Conservation (phyloP, 1,140 invertebrate genomes). For the Lepidurus apus region DNA sequence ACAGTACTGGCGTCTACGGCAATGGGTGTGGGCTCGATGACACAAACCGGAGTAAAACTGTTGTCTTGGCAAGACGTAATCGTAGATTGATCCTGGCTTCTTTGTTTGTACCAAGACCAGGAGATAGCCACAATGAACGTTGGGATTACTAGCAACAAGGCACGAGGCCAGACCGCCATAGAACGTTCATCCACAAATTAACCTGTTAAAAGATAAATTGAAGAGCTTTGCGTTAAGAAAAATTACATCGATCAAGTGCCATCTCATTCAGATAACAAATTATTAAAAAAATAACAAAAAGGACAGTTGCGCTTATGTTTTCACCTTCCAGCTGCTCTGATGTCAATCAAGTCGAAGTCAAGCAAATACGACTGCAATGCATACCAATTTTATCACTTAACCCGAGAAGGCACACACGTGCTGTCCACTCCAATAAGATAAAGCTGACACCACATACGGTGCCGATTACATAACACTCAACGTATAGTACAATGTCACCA, state of each 20-base stretch:
- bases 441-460: too few relatives aligned
- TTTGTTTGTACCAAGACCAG: constrained; percentile 12
- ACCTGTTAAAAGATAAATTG: background rate
- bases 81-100: background rate
- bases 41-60: background rate
- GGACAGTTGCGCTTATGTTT: too few relatives aligned
- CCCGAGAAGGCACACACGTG: too few relatives aligned
- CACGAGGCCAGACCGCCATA: constrained; percentile 12
- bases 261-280: background rate
- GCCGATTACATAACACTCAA: too few relatives aligned
- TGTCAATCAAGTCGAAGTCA: too few relatives aligned
- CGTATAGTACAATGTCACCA: too few relatives aligned
- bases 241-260: background rate
- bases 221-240: background rate
- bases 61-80: background rate
- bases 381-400: too few relatives aligned
- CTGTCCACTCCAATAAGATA: too few relatives aligned
- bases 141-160: constrained; percentile 1
- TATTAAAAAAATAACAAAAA: background rate
- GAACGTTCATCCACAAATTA: constrained; percentile 19
- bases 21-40: background rate
- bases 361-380: too few relatives aligned
- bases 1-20: background rate
- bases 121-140: constrained; percentile 1
- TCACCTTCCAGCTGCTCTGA: too few relatives aligned